Percentiles rank a stretch among this genome's conserved stretches.
Conservation (phyloP, 1,140 invertebrate species). For the Drosophila lowei region DNA sequence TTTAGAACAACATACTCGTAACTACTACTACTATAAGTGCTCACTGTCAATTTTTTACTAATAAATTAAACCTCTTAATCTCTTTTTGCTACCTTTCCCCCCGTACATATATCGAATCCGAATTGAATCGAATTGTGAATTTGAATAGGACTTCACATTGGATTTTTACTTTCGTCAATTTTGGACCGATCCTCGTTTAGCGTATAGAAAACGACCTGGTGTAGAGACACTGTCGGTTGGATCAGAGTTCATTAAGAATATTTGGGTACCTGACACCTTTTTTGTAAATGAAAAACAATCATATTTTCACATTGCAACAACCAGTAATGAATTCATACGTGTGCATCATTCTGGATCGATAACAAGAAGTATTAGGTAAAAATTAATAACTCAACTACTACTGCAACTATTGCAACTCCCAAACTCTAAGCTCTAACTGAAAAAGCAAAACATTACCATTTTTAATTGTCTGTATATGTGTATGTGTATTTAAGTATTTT, state of each 20-base stretch:
- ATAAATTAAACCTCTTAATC: conserved; percentile 47
- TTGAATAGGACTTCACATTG: conserved; percentile 95
- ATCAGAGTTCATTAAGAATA: conserved; percentile 97
- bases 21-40: conserved; percentile 10
- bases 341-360: conserved; percentile 97
- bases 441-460: conserved; percentile 54
- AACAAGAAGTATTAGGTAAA: conserved; percentile 97
- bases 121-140: conserved; percentile 42
- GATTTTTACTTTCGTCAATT: conserved; percentile 99
- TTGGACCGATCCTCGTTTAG: conserved; percentile 97
- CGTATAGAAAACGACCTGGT: conserved; percentile 93
- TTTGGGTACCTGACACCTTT: conserved; percentile 99
- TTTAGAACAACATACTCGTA: conserved; percentile 12
- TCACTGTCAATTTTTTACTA: conserved; percentile 47
- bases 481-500: conserved; percentile 67
- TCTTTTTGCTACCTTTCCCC: conserved; percentile 56
- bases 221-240: conserved; percentile 95
- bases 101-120: conserved; percentile 27
- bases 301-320: conserved; percentile 98
- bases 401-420: conserved; percentile 47
- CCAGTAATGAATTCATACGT: conserved; percentile 98
- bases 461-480: conserved; percentile 71
- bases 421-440: conserved; percentile 41
- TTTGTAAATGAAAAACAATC: conserved; percentile 99
- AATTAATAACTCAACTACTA: conserved; percentile 50